These are phyloP conservation scores for Manduca sexta DNA, from an alignment of 1,140 invertebrate genomes.

Conservation along the genomic window DNA sequence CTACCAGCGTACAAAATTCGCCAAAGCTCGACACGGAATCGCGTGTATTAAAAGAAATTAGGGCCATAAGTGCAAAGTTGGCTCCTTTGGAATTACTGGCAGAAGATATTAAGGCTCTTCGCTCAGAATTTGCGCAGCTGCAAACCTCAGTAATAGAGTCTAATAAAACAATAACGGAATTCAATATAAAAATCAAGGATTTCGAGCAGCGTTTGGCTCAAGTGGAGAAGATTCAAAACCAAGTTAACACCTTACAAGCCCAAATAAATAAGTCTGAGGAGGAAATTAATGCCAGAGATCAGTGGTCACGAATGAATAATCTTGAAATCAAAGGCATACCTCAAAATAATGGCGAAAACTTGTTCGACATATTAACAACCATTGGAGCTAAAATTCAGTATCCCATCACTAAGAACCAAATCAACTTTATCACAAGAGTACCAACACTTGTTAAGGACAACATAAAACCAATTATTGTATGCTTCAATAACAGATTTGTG, in stretches of 20 bases:
- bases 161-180: not conserved
- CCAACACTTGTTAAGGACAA: not conserved
- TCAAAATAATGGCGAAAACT: slow-evolving; percentile 5
- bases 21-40: not conserved
- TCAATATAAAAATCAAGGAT: not conserved
- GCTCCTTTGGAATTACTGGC: not conserved
- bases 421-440: slow-evolving; percentile 6
- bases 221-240: not conserved
- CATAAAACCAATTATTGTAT: slow-evolving; percentile 6
- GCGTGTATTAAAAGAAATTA: not conserved
- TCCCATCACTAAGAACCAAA: not conserved
- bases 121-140: not conserved
- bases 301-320: slow-evolving; percentile 13
- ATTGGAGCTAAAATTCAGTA: not conserved
- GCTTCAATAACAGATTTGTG: slow-evolving; percentile 4
- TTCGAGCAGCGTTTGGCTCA: not conserved
- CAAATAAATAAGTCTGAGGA: not conserved
- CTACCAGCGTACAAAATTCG: too few relatives aligned
- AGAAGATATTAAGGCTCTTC: slow-evolving; percentile 3
- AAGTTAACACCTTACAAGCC: not conserved
- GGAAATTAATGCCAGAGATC: not conserved
- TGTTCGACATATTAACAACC: slow-evolving; percentile 5
- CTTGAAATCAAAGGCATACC: slow-evolving; percentile 13
- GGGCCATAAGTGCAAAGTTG: not conserved
- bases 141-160: not conserved